A percentile compares a stretch with the other conserved stretches of the same genome.
phyloP scores from a whole-genome alignment of 2,113 vertebrate species.

The Rana temporaria region DNA sequence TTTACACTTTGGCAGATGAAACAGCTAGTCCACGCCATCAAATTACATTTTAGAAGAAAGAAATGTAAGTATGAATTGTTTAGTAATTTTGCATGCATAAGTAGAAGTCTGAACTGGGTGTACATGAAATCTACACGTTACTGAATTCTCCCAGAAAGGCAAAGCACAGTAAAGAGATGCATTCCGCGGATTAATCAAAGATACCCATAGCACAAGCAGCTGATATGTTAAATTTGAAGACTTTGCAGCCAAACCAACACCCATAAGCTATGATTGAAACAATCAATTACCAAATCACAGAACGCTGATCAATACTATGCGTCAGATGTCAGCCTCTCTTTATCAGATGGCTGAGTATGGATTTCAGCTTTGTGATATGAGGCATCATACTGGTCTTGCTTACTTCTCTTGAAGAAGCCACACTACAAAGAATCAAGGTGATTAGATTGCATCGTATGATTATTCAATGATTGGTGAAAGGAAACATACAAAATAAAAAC shows the following conservation, averaged over 20 bases:
- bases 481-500: constrained; percentile 23
- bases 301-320: constrained; percentile 88
- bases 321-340: constrained; percentile 97
- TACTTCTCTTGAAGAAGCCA: constrained; percentile 98
- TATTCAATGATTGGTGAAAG: constrained; percentile 39
- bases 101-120: not conserved
- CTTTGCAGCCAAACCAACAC: constrained; percentile 80
- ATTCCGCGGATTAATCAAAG: constrained; percentile 75
- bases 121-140: not conserved
- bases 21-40: too few species aligned
- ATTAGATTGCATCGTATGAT: constrained; percentile 74
- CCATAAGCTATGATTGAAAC: constrained; percentile 75
- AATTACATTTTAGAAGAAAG: too few species aligned
- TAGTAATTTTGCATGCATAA: constrained; percentile 20
- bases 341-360: constrained; percentile 98
- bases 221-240: constrained; percentile 73
- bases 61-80: not conserved
- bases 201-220: constrained; percentile 69
- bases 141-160: not conserved
- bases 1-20: too few species aligned
- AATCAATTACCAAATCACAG: constrained; percentile 88
- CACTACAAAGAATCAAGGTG: constrained; percentile 94
- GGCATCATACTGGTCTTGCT: constrained; percentile 93
- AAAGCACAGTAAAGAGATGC: constrained; percentile 71
- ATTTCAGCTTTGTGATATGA: constrained; percentile 99